These are phyloP conservation scores for Erythrocercus mccallii DNA, from an alignment of 2,113 vertebrate species.

Conservation along the genomic window DNA sequence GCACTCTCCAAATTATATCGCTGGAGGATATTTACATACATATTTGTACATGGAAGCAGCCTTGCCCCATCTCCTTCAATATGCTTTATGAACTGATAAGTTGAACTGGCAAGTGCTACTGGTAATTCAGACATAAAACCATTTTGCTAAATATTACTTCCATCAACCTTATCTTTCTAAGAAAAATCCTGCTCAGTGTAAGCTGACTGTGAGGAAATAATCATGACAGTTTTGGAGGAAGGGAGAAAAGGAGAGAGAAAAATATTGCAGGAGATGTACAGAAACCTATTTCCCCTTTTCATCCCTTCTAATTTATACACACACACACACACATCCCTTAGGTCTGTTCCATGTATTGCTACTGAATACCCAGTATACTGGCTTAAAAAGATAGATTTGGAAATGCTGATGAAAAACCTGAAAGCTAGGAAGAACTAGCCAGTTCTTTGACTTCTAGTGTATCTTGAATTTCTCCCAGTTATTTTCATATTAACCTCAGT, in stretches of 20 bases:
- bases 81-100: not conserved
- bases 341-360: not conserved
- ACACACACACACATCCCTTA: not conserved
- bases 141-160: not conserved
- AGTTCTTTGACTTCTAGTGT: not conserved
- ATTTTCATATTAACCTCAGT: not conserved
- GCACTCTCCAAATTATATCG: not conserved
- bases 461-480: not conserved
- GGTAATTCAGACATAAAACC: not conserved
- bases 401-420: not conserved
- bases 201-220: not conserved
- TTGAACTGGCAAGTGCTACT: not conserved
- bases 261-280: not conserved
- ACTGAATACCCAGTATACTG: not conserved
- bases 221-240: not conserved
- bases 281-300: not conserved
- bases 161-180: not conserved
- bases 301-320: not conserved
- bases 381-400: not conserved
- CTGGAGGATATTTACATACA: not conserved
- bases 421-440: not conserved
- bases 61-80: not conserved
- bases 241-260: not conserved
- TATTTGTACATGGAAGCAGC: not conserved
- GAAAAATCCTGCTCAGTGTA: not conserved